Conservation (phyloP, 2,797 vertebrate genomes). For the Spinus pinus region DNA sequence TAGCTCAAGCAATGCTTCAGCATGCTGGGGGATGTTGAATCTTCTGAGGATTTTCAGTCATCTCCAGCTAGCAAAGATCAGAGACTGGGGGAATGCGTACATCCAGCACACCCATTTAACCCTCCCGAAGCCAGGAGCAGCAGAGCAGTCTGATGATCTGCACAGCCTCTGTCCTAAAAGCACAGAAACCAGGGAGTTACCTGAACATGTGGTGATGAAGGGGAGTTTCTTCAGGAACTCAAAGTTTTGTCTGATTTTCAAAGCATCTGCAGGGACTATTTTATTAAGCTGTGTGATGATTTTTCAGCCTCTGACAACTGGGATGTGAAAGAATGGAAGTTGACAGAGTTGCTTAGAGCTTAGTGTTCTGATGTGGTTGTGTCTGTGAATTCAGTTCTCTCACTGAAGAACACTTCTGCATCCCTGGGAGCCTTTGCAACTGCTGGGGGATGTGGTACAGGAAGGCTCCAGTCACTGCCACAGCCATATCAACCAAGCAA, state of each 20-base stretch:
- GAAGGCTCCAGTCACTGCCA: background rate
- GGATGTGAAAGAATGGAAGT: background rate
- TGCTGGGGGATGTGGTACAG: rapidly evolving
- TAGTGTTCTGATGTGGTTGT: background rate
- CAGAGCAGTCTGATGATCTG: background rate
- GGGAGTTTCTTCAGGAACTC: background rate
- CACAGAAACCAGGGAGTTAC: background rate
- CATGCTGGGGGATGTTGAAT: background rate
- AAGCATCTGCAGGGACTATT: background rate
- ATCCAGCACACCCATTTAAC: background rate
- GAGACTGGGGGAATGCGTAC: background rate
- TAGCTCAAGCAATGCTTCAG: background rate
- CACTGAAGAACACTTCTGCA: background rate
- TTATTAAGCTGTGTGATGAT: background rate
- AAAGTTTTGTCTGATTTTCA: background rate
- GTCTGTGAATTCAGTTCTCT: background rate
- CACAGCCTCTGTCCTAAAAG: background rate
- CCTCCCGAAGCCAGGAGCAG: background rate
- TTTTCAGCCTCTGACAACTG: background rate
- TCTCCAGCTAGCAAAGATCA: background rate
- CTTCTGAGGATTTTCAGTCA: background rate
- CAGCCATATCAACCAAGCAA: background rate
- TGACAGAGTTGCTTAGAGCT: background rate
- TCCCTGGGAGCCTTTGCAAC: background rate
- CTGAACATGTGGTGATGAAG: background rate